Evolutionary conservation across 2,113 vertebrate species (phyloP).

Genomic region (Tinamus guttatus): DNA sequence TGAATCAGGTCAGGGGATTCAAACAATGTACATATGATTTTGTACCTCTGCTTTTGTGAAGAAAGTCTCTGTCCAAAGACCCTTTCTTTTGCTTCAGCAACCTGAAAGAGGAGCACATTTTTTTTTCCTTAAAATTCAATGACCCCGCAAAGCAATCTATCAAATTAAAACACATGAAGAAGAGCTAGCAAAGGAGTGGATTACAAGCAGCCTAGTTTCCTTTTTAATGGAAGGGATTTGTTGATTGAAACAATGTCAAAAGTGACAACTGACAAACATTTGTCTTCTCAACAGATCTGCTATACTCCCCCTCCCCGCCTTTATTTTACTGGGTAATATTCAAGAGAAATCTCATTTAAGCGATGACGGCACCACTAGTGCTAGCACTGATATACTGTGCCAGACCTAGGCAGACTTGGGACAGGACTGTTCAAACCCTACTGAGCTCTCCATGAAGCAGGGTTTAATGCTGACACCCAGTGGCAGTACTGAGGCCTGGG

Average conservation of each 20-base stretch:
- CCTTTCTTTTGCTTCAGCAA: slow-evolving; percentile 55
- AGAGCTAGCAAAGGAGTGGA: background rate
- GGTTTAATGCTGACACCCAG: slow-evolving; percentile 16
- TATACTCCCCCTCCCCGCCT: background rate
- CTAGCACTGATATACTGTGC: fast-evolving
- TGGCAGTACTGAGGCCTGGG: background rate
- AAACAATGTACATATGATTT: fast-evolving
- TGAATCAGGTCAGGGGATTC: background rate
- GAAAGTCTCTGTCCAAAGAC: background rate
- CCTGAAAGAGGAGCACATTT: slow-evolving; percentile 11
- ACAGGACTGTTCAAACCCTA: fast-evolving
- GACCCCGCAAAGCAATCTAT: background rate
- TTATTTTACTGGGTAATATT: fast-evolving
- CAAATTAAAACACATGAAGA: background rate
- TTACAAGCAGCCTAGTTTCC: background rate
- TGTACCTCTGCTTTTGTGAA: slow-evolving; percentile 33
- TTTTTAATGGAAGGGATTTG: background rate
- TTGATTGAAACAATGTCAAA: background rate
- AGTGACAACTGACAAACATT: fast-evolving
- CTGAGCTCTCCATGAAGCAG: fast-evolving
- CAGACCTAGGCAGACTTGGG: fast-evolving
- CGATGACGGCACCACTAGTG: fast-evolving
- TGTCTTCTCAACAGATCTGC: fast-evolving
- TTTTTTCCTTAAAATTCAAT: background rate
- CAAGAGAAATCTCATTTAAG: fast-evolving